Evolutionary conservation across 2,797 vertebrate species (phyloP).

Genomic region (Nyctalus aviator): DNA sequence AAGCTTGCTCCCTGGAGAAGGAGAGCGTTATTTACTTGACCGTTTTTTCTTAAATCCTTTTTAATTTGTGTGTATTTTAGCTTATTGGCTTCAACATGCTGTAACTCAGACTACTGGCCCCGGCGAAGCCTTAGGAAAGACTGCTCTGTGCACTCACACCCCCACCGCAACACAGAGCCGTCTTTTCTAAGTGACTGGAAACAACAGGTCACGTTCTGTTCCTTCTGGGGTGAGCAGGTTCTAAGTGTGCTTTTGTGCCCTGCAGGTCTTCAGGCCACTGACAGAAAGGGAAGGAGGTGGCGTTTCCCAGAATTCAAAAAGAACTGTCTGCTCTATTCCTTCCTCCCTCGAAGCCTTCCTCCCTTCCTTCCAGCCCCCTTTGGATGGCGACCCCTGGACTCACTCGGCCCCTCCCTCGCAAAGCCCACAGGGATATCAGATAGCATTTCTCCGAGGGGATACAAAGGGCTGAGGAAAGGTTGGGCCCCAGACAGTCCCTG

Average conservation of each 20-base stretch:
- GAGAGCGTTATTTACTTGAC: conserved; percentile 59
- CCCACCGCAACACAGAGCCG: background rate
- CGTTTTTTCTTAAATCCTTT: conserved; percentile 59
- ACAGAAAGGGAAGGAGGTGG: conserved; percentile 23
- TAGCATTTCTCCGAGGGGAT: conserved; percentile 1
- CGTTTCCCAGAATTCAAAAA: conserved; percentile 41
- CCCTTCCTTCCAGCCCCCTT: background rate
- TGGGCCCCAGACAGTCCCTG: conserved; percentile 48
- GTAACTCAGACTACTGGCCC: background rate
- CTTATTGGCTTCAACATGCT: conserved; percentile 47
- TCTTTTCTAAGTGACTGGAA: background rate
- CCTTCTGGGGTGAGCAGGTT: background rate
- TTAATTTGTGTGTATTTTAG: conserved; percentile 61
- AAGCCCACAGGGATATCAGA: conserved; percentile 52
- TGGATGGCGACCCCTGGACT: background rate
- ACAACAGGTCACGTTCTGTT: background rate
- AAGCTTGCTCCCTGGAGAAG: conserved; percentile 60
- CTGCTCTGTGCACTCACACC: background rate
- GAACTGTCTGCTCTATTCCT: background rate
- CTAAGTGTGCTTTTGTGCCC: conserved; percentile 11
- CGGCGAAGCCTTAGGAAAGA: background rate
- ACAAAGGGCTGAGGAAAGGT: conserved; percentile 16
- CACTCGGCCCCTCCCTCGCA: conserved; percentile 34
- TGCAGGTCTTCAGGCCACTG: conserved; percentile 26
- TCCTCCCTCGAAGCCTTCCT: background rate